Base-by-base conservation (phyloP, 2,888 invertebrate genomes). In the Drosophila borborema region DNA sequence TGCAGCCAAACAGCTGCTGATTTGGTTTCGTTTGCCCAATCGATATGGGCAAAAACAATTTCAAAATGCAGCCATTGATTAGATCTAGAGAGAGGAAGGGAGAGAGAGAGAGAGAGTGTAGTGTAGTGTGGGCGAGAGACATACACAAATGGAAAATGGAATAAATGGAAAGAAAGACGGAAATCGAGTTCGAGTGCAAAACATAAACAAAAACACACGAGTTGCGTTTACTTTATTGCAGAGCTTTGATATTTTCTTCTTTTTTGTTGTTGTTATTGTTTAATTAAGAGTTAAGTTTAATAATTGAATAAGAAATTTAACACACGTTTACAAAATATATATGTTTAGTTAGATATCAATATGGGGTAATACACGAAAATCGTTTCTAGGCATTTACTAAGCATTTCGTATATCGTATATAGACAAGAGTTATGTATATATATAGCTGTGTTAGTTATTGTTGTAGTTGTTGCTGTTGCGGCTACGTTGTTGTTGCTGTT, bases 1-100 rank as follows among this genome's bases (percentile, higher is more conserved):
- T 76, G 72, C 59, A 41, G 72, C 56, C 43, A 66, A 85, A 77
- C 89, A 86, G 86, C 89, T 86, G 86, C 89, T 85, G 88, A 85
- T 82, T 74, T 85, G 73, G 31, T 31, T 31, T n/a, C 49, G 31
- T 67, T 65, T 54, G 68, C 63, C 74, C 89, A 51, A 85, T 85
- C 85, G 89, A 85, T 85, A 77, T 59, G 76, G 55, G 58, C 66
- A 80, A 76, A 68, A 68, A 49, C 51, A 74, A 69, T 61, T 77
- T 72, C 63, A n/a, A 64, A 58, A 54, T 66, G 64, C 64, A 81
- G 74, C 65, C 85, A 87, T 85, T 79, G 85, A 76, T 81, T 75
- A 65, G 71, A 83, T 84, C 76, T 73, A 49, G 14, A 45, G 10
- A 16, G 14, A 43, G 12, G 48, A 16, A 41, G 40, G 38, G 31